These are phyloP conservation scores for Drosophila differens DNA, from an alignment of 2,888 invertebrate species.

Conservation along the genomic window DNA sequence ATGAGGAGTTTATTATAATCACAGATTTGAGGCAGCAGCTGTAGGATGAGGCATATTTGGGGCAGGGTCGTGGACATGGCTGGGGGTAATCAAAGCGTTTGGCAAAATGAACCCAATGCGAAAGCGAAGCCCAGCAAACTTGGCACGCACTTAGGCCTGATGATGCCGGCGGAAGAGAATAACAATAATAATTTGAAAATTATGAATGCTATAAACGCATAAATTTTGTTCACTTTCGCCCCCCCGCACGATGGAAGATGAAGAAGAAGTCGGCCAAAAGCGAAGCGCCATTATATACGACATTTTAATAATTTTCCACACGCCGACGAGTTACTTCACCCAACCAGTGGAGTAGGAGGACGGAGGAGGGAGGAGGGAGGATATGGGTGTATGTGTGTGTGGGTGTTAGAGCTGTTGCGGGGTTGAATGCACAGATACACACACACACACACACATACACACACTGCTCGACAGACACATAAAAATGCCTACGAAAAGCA, in stretches of 20 bases:
- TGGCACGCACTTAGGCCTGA: conserved; percentile 71
- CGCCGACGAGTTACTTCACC: conserved; percentile 57
- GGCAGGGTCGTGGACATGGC: background rate
- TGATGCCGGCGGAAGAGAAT: conserved; percentile 64
- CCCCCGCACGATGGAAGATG: background rate
- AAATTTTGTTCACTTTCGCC: conserved; percentile 62
- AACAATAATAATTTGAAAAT: conserved; percentile 80
- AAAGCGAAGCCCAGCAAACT: conserved; percentile 45
- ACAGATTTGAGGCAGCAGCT: conserved; percentile 12
- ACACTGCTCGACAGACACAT: conserved; percentile 58
- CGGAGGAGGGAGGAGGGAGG: background rate
- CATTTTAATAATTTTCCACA: conserved; percentile 80
- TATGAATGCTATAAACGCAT: conserved; percentile 80
- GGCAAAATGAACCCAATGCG: conserved; percentile 31
- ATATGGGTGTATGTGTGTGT: background rate
- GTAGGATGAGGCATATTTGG: conserved; percentile 3
- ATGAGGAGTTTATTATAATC: conserved; percentile 34
- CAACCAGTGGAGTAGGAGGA: background rate
- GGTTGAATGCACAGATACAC: conserved; percentile 39
- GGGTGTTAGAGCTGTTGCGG: conserved; percentile 9
- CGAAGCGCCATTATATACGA: conserved; percentile 76
- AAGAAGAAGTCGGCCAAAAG: conserved; percentile 35
- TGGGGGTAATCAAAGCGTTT: conserved; percentile 52
- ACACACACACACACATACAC: conserved; percentile 38
- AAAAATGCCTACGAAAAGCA: conserved; percentile 75